phyloP scores from a whole-genome alignment of 1,140 invertebrate species.

The Drosophila ercepeae region DNA sequence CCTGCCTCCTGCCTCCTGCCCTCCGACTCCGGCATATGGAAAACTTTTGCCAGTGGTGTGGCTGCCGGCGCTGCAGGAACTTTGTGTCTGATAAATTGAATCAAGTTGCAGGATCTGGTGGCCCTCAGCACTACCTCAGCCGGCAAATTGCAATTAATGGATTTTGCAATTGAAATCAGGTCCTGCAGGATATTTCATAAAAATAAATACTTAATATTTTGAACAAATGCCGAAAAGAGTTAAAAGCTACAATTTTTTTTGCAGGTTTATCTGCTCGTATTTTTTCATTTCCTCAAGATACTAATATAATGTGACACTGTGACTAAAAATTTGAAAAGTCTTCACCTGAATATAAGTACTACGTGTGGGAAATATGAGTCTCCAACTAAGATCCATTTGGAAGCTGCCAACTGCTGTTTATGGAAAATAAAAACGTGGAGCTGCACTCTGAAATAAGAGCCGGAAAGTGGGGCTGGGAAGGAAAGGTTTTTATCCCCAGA shows the following conservation, averaged over 20 bases:
- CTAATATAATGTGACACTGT: not conserved
- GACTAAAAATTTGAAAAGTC: not conserved
- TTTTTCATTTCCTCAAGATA: not conserved
- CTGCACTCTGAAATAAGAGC: conserved; percentile 18
- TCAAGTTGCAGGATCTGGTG: conserved; percentile 32
- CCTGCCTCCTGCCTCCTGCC: not conserved
- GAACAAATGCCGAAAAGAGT: too few relatives aligned
- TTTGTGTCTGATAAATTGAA: conserved; percentile 53
- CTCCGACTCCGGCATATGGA: conserved; percentile 29
- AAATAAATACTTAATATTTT: not conserved
- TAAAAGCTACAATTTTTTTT: too few relatives aligned
- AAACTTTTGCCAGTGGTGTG: conserved; percentile 28
- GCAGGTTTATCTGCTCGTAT: too few relatives aligned
- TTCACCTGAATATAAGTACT: not conserved
- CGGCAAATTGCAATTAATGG: conserved; percentile 55
- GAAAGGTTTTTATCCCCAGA: conserved; percentile 26
- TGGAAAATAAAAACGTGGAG: conserved; percentile 18
- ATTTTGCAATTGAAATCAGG: conserved; percentile 58
- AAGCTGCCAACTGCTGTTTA: conserved; percentile 25
- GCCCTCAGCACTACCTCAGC: conserved; percentile 6
- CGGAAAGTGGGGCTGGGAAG: not conserved
- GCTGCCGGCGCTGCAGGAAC: conserved; percentile 6
- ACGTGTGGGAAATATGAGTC: not conserved
- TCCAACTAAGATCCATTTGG: not conserved
- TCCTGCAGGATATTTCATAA: not conserved